Percentiles rank a stretch among this genome's conserved stretches.
Conservation (phyloP, 2,113 vertebrate species). For the Spilogale gracilis region DNA sequence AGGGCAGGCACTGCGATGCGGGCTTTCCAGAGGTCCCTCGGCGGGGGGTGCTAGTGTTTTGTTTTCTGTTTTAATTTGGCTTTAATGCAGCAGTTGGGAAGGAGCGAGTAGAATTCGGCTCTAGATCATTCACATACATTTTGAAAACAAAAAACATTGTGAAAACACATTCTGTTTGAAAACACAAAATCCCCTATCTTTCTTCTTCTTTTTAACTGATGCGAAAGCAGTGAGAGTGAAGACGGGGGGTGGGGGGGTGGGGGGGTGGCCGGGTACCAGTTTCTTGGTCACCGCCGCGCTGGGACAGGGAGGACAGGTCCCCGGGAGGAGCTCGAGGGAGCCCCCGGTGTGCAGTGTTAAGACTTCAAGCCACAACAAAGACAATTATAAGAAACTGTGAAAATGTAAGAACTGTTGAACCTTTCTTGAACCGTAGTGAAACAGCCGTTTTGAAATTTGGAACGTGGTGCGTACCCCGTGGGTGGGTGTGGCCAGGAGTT, state of each 20-base stretch:
- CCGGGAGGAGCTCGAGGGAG: accelerated
- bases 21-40: not conserved
- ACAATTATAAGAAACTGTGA: not conserved
- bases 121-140: not conserved
- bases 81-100: not conserved
- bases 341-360: too few species aligned
- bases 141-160: not conserved
- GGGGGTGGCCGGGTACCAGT: accelerated
- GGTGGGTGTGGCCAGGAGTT: not conserved
- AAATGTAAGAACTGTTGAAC: not conserved
- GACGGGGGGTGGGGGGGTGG: too few species aligned
- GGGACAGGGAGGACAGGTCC: not conserved
- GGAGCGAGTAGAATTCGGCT: not conserved
- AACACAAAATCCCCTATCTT: not conserved
- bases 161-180: not conserved
- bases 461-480: accelerated
- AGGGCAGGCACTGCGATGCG: accelerated
- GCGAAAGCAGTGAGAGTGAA: not conserved
- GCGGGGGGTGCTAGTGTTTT: not conserved
- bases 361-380: not conserved
- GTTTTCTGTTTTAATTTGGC: not conserved
- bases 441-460: too few species aligned
- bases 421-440: not conserved
- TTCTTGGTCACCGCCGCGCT: accelerated
- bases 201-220: not conserved